Evolutionary conservation across 2,888 invertebrate genomes (phyloP), one percentile per base, ranked within the genome.

Genomic region (Leptopilina syphax): DNA sequence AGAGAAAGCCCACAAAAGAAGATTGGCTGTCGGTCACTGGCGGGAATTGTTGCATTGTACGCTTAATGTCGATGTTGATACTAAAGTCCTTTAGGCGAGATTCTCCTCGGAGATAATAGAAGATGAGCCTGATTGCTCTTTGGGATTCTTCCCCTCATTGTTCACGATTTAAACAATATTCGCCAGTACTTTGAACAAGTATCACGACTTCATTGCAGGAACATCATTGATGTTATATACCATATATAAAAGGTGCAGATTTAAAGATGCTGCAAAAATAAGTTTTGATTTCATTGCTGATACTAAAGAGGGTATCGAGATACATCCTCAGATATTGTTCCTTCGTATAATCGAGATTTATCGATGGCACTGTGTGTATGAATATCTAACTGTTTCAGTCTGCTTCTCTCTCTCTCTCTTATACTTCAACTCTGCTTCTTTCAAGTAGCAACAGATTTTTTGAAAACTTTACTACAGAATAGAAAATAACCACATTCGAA

Each of bases 61-160:
- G 47, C 50, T 50, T 50, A 24, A 70, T 70, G 54, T 54, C 54
- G 54, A 70, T 54, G 70, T 70, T 50, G 70, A 70, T 70, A 70
- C 70, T 12, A 70, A 44, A 70, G 54, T 70, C 70, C 70, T 54
- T 27, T 54, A 54, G 54, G 70, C 27, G 54, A 70, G 70, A 70
- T 70, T 24, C 50, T 70, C 54, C 27, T 54, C 27, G 8, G n/a
- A 70, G 70, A 70, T 70, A 63, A 63, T 63, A 70, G 70, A 70
- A 70, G 70, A 70, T 70, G 70, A 70, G 54, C 54, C 70, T 70
- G 54, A 70, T 70, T 70, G 27, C 70, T 70, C 70, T 70, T 70
- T 70, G 5, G 54, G 70, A 70, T 34, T 54, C 54, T 70, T 50
- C 44, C 60, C 7, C 7, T n/a, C 60, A 24, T 63, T 63, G 63